These are phyloP conservation scores for Cardinalis cardinalis DNA, from an alignment of 2,113 vertebrate genomes.

Conservation along the genomic window DNA sequence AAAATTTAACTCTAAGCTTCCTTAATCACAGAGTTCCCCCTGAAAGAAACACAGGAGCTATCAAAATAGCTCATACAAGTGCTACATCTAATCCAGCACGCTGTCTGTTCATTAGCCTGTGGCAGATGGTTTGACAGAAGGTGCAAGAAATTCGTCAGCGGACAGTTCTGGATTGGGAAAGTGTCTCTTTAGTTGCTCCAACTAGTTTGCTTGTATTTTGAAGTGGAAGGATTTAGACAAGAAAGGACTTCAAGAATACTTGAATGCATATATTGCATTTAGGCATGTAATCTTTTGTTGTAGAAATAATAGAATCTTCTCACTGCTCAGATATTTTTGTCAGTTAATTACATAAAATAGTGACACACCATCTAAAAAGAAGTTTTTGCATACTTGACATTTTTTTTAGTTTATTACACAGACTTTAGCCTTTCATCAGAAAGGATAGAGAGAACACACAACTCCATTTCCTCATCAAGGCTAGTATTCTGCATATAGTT, in stretches of 20 bases:
- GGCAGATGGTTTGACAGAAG: constrained; percentile 64
- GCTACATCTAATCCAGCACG: not conserved
- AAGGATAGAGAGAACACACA: not conserved
- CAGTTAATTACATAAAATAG: not conserved
- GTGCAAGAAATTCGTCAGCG: constrained; percentile 36
- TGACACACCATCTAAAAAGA: not conserved
- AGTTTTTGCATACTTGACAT: not conserved
- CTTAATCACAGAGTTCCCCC: not conserved
- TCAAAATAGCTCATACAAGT: constrained; percentile 19
- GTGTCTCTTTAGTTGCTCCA: not conserved
- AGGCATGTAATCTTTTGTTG: not conserved
- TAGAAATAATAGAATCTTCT: not conserved
- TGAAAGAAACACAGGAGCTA: constrained; percentile 1
- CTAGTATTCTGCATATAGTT: not conserved
- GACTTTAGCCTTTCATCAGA: not conserved
- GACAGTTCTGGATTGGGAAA: constrained; percentile 13
- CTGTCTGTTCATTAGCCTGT: constrained; percentile 37
- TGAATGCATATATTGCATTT: not conserved
- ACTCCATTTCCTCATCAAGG: not conserved
- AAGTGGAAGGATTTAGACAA: not conserved
- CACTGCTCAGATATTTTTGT: not conserved
- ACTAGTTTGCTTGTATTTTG: not conserved
- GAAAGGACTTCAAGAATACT: not conserved
- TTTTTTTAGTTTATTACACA: not conserved
- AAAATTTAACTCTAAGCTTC: constrained; percentile 11